Base-by-base conservation (phyloP, 2,113 vertebrate genomes). In the Sitta europaea region DNA sequence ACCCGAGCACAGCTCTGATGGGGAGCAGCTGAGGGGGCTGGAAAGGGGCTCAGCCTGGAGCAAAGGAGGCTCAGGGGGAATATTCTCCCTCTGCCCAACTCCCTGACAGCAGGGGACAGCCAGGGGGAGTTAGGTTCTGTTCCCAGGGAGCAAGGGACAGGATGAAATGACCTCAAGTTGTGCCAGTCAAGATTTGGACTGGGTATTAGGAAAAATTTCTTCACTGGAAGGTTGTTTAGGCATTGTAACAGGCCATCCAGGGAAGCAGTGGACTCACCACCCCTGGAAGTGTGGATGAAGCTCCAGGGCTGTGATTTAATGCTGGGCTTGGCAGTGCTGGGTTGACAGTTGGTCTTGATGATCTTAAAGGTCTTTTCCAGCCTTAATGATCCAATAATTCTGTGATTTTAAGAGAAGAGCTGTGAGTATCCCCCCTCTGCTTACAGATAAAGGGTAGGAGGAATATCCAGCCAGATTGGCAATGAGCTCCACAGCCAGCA, bases 101-200 rank as follows among this genome's bases (percentile, higher is more conserved):
- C 40, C 48, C 47, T 75, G 47, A 62, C 15, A 54, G 17, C n/a
- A 82, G 31, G 24, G 12, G 4, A 6, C 40, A 54, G 47, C 14
- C 54, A 20, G 17, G 24, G 1, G 38, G 5, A 9, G 1, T 61
- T 0, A 0, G 6, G 3, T 21, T 82, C 47, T 68, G 35, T 28
- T 75, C 9, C 6, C n/a, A 75, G 31, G 14, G 1, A 15, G 9
- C 2, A 5, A 58, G 11, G 11, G 5, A 47, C n/a, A 61, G 29
- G 68, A n/a, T 25, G 13, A 53, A 67, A 67, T 6, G 5, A 4
- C 17, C 29, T 54, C n/a, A 54, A 9, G 29, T 25, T 45, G 45
- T 59, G 24, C n/a, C 61, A 67, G 20, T 5, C 6, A 17, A 75
- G 21, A n/a, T 61, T 74, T 54, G 27, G 29, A 6, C 7, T 47